Conservation (phyloP, 2,888 invertebrate species). For the Dynastes hyllus region DNA sequence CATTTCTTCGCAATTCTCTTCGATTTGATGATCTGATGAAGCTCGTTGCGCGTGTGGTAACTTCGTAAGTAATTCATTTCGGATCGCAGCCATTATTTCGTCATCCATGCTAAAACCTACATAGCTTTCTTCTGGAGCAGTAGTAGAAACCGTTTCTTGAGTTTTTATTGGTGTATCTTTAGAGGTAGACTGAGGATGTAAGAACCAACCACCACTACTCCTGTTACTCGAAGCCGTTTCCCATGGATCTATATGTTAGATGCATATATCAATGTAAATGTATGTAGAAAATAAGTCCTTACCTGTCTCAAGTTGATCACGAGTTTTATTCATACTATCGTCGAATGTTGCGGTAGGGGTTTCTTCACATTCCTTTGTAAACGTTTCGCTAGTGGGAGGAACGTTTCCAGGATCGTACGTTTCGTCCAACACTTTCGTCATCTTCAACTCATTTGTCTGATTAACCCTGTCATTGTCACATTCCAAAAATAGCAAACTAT, state of each 20-base stretch:
- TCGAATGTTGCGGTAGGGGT: constrained; percentile 34
- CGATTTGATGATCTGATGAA: constrained; percentile 63
- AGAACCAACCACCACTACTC: constrained; percentile 69
- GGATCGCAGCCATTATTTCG: constrained; percentile 80
- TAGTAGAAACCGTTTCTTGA: constrained; percentile 52
- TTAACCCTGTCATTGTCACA: constrained; percentile 38
- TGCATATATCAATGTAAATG: neutral
- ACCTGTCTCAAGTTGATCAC: constrained; percentile 23
- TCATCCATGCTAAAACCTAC: constrained; percentile 79
- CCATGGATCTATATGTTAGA: neutral
- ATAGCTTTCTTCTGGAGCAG: constrained; percentile 65
- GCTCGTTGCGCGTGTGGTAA: constrained; percentile 77
- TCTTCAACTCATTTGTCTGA: constrained; percentile 15
- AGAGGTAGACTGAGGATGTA: constrained; percentile 67
- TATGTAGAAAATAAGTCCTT: neutral
- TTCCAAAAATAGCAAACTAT: constrained; percentile 65
- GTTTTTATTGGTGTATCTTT: constrained; percentile 58
- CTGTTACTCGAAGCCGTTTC: constrained; percentile 59
- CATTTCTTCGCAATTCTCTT: constrained; percentile 68
- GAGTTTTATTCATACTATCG: neutral
- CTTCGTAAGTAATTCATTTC: constrained; percentile 82
- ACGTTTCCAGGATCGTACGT: constrained; percentile 41
- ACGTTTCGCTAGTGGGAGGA: constrained; percentile 20
- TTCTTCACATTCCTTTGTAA: constrained; percentile 32
- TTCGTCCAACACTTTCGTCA: constrained; percentile 55